phyloP scores from a whole-genome alignment of 2,113 vertebrate species.

The Tachycineta bicolor region DNA sequence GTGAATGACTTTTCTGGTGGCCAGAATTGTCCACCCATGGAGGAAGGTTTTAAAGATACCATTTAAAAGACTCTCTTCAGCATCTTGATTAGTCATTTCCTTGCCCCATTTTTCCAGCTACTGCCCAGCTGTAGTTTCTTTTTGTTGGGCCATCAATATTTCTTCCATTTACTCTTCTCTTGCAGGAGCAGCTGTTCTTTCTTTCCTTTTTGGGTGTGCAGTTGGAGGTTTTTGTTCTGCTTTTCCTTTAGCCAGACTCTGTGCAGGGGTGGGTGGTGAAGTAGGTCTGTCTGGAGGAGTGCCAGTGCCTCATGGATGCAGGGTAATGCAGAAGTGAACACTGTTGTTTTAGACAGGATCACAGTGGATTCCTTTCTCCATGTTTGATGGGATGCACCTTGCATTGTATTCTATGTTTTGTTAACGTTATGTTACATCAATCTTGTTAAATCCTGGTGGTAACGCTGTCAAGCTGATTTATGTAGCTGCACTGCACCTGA shows the following conservation, averaged over 20 bases:
- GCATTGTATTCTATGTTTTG: neutral
- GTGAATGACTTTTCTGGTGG: neutral
- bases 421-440: neutral
- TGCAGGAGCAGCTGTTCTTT: neutral
- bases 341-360: neutral
- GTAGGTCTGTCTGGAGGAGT: neutral
- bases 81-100: neutral
- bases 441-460: neutral
- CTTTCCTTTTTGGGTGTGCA: neutral
- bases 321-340: neutral
- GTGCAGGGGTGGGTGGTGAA: neutral
- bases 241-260: neutral
- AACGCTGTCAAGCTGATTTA: neutral
- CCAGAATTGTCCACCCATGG: neutral
- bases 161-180: neutral
- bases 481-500: neutral
- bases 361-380: neutral
- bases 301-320: neutral
- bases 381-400: neutral
- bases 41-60: neutral
- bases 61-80: neutral
- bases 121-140: neutral
- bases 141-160: neutral
- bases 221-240: neutral
- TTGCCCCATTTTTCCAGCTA: neutral